Percentiles rank a stretch among this genome's conserved stretches.
These are phyloP conservation scores for Aphelinus atriplicis DNA, from an alignment of 1,140 invertebrate genomes.

Conservation along the genomic window DNA sequence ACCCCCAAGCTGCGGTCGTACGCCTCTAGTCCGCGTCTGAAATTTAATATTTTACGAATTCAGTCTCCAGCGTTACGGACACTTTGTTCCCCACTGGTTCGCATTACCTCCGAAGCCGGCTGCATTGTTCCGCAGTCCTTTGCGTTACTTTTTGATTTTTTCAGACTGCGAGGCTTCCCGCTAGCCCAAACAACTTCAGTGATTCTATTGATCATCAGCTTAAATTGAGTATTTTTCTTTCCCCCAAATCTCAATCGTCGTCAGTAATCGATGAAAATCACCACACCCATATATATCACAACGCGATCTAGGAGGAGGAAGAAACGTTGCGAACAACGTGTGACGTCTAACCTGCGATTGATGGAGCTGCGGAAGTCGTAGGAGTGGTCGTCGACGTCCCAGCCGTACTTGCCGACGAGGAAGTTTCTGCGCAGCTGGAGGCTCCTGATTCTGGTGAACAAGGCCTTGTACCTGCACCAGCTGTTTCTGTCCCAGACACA, in stretches of 20 bases:
- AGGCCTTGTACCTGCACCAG: conserved; percentile 23
- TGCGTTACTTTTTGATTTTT: conserved; percentile 2
- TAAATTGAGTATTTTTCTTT: no score
- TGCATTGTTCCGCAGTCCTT: conserved; percentile 10
- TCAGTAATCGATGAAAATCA: no score
- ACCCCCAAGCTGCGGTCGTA: conserved; percentile 8
- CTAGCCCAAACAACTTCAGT: no score
- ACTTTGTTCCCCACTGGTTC: conserved; percentile 18
- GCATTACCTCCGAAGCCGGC: conserved; percentile 20
- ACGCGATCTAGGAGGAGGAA: no score
- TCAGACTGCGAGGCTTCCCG: conserved; percentile 4
- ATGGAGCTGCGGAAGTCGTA: conserved; percentile 51
- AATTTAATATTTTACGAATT: conserved; percentile 35
- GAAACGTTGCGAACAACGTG: background rate
- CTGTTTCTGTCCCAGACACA: conserved; percentile 48
- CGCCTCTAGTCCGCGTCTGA: background rate
- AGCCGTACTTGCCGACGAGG: background rate
- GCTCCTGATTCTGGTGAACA: background rate
- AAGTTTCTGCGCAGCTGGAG: conserved; percentile 17
- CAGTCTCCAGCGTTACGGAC: background rate
- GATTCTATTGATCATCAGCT: no score
- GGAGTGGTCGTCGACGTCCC: conserved; percentile 16
- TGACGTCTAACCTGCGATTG: conserved; percentile 50
- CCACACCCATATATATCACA: no score
- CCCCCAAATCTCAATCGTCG: no score